Conservation (phyloP, 2,888 invertebrate genomes). For the Sceliomorpha sp. region DNA sequence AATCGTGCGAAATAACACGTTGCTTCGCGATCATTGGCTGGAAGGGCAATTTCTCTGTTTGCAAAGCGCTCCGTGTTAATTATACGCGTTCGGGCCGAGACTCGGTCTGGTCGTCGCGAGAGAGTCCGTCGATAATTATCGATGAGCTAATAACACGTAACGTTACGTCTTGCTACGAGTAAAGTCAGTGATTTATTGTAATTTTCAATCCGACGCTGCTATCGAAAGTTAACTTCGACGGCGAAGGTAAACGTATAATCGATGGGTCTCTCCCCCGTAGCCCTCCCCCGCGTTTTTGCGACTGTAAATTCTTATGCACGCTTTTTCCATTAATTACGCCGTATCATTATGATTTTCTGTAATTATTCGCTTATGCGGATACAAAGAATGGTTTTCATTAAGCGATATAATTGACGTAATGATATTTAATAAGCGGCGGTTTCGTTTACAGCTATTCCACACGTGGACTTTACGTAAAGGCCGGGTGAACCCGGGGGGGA, state of each 20-base stretch:
- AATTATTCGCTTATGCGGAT: too few species aligned
- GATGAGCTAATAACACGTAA: slow-evolving; percentile 37
- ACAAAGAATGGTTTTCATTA: too few species aligned
- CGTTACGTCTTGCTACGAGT: slow-evolving; percentile 8
- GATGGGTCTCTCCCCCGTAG: slow-evolving; percentile 18
- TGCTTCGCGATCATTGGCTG: too few species aligned
- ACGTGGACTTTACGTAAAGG: too few species aligned
- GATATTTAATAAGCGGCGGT: too few species aligned
- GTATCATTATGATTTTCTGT: too few species aligned
- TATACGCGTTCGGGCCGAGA: slow-evolving; percentile 25
- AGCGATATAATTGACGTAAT: too few species aligned
- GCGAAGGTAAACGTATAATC: slow-evolving; percentile 31
- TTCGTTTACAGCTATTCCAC: too few species aligned
- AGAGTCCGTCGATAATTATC: slow-evolving; percentile 40
- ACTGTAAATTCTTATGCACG: slow-evolving; percentile 1
- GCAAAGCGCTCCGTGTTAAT: slow-evolving; percentile 26
- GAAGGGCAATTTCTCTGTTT: slow-evolving; percentile 9
- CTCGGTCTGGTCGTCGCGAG: slow-evolving; percentile 15
- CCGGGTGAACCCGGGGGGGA: too few species aligned
- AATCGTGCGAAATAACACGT: slow-evolving; percentile 7
- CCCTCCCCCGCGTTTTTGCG: background rate
- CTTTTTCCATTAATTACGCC: too few species aligned
- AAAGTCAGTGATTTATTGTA: slow-evolving; percentile 46
- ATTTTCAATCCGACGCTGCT: slow-evolving; percentile 40
- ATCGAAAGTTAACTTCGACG: slow-evolving; percentile 33